Evolutionary conservation across 2,113 vertebrate genomes (phyloP), one percentile per base, ranked within the genome.

Genomic region (Hiodon tergisus): DNA sequence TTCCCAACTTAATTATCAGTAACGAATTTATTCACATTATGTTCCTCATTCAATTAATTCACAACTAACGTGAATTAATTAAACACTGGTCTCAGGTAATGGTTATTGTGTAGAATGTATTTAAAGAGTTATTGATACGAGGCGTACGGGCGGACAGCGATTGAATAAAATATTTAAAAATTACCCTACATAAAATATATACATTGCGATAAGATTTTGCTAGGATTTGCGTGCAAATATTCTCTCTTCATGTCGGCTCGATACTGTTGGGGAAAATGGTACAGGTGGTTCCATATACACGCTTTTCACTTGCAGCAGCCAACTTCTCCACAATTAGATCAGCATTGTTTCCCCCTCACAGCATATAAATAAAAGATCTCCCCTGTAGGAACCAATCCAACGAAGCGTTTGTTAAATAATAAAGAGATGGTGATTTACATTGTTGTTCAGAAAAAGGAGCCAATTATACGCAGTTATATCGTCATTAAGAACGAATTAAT

Each of bases 321-420:
- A 92, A 91, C 90, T 93, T 90, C 88, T 90, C 90, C 86, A 92
- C 92, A 93, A 92, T 93, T 90, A 92, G 92, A 90, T 88, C 87
- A 75, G 87, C 90, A 92, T 93, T 93, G 92, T 93, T 92, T 90
- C 90, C 88, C 81, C 88, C 81, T 83, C 91, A 91, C 90, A 86
- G 89, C 86, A 86, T 81, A 83, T 83, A 86, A 89, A 91, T 91
- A 91, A 91, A 93, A 90, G 90, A 88, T 90, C 90, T 88, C 88
- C 92, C 87, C 91, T 87, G 93, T 91, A 86, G 89, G 92, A 91
- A 89, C 89, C 94, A 90, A 92, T 92, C 89, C 93, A 93, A 92
- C 88, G 88, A 94, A 95, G 95, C 92, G 91, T 94, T 93, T 94
- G 93, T 97, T 96, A 95, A 97, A 96, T 94, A 94, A 97, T 95